A percentile compares a stretch with the other conserved stretches of the same genome.
Conservation (phyloP, 2,113 vertebrate genomes). For the Taurulus bubalis region DNA sequence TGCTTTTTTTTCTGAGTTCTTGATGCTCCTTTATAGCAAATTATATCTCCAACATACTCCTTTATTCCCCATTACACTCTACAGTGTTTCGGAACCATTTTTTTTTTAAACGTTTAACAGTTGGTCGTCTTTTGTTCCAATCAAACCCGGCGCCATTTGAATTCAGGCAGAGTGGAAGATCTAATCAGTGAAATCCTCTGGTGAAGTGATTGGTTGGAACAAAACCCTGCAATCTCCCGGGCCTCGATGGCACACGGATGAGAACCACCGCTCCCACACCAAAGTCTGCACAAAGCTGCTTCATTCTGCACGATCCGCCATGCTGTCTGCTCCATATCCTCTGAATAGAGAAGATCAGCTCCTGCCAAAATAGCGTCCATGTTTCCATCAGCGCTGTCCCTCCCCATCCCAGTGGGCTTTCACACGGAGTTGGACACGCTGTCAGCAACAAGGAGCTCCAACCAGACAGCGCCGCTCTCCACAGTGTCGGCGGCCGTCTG, state of each 20-base stretch:
- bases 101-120: not conserved
- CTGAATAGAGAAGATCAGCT: slow-evolving; percentile 32
- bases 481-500: slow-evolving; percentile 42
- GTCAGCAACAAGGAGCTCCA: slow-evolving; percentile 55
- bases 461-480: slow-evolving; percentile 44
- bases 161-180: slow-evolving; percentile 37
- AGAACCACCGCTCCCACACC: slow-evolving; percentile 31
- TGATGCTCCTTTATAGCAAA: not conserved
- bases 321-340: slow-evolving; percentile 42
- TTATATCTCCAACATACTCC: not conserved
- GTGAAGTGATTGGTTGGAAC: slow-evolving; percentile 52
- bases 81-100: not conserved
- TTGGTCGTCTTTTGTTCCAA: slow-evolving; percentile 24
- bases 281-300: slow-evolving; percentile 36
- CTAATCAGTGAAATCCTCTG: slow-evolving; percentile 51
- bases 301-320: not conserved
- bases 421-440: slow-evolving; percentile 59
- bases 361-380: slow-evolving; percentile 45
- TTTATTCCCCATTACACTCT: not conserved
- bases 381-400: slow-evolving; percentile 58
- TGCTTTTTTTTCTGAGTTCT: not conserved
- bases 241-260: slow-evolving; percentile 19
- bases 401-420: slow-evolving; percentile 54
- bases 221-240: slow-evolving; percentile 39
- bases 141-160: slow-evolving; percentile 16